Base-by-base conservation (phyloP, 2,888 invertebrate species). In the Lasius platythorax region DNA sequence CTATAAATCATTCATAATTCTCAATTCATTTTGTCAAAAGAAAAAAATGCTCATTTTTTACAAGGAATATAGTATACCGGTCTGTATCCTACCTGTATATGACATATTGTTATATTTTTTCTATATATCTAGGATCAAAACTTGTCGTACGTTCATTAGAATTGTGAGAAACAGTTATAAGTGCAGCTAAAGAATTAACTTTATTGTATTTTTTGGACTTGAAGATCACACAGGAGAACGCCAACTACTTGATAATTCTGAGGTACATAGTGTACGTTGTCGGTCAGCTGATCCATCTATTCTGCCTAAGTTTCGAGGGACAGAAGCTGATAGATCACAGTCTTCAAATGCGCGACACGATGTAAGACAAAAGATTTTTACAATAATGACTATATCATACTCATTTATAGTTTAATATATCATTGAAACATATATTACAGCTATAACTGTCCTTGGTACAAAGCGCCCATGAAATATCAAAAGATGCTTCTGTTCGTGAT, bases 281-380 rank as follows among this genome's bases (percentile, higher is more conserved):
- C 18, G 73, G 43, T 18, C 85, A 87, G 40, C 58, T 87, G 40
- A 73, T 87, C 12, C 88, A 88, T 61, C 33, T 88, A 11, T 86
- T 87, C 28, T 70, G 70, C 58, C 33, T 63, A 23, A 84, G 79
- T 73, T 86, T 84, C 33, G 73, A 83, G 1, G 87, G 87, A 0
- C 87, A 87, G n/a, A 61, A 67, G 15, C 11, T 87, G 18, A 87
- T 87, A 64, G 83, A 87, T 23, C 81, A 87, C 70, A 85, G 83
- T 40, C 37, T 50, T n/a, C 30, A 70, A n/a, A 63, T 30, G 1
- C 56, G 56, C 9, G 23, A 46, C 6, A 84, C 61, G 37, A 73
- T 84, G 87, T 86, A 53, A 83, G 87, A 72, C 1, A 2, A 28
- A 33, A 37, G 8, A 18, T 11, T 58, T 46, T 61, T 15, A 5